Evolutionary conservation across 2,888 invertebrate genomes (phyloP), one percentile per base, ranked within the genome.

Genomic region (Scotopteryx bipunctaria): DNA sequence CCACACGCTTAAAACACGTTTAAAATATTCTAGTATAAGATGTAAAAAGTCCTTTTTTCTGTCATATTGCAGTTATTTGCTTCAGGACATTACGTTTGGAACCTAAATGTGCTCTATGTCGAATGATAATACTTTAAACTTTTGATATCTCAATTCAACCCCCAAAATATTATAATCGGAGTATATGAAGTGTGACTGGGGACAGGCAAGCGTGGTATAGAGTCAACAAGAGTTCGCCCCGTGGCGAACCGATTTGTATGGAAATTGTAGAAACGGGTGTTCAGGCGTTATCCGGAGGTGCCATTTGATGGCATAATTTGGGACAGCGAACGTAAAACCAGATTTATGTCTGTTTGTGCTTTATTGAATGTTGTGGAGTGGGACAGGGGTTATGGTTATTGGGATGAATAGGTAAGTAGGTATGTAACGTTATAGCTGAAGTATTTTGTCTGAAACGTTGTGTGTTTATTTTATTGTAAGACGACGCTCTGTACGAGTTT

Each of bases 191-290:
- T 86, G 86, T 81, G 81, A 83, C 81, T 71, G 31, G 45, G 62
- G 62, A 59, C 41, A 47, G 43, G 52, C 57, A 47, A 48, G 31
- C 14, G 31, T 35, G 44, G 15, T 37, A 52, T 31, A 54, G 41
- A 16, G 2, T 23, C 16, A 33, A 15, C 27, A 42, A 19, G 19
- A 42, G 48, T 49, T 61, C 44, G 19, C 53, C 47, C 78, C 84
- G 86, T 81, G 76, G 78, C 83, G 72, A 86, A 88, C 61, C 83
- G 86, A 88, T 90, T 90, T 87, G 85, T 86, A 90, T 89, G 89
- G 85, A 87, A 87, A 88, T 89, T 73, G 73, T 71, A 69, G 66
- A 71, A 75, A 78, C 67, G 73, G 48, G 78, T 81, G 74, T 80
- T 82, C 73, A 63, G 64, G 63, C 64, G 73, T 65, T 70, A 75